A percentile compares a stretch with the other conserved stretches of the same genome.
phyloP scores from a whole-genome alignment of 2,888 invertebrate genomes.

The Pasiphila rectangulata region DNA sequence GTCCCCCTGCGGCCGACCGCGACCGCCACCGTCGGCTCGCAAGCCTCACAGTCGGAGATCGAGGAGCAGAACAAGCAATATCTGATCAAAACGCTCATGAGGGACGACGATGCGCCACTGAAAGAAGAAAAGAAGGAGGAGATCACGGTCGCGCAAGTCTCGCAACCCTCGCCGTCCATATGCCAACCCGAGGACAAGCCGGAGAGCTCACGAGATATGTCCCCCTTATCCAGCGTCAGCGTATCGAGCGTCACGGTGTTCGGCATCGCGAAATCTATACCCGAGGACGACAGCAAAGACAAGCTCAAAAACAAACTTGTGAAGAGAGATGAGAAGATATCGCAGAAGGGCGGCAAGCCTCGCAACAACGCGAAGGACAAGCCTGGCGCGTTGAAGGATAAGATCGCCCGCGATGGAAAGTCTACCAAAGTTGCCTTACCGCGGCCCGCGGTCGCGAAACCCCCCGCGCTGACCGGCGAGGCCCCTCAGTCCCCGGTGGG shows the following conservation, averaged over 20 bases:
- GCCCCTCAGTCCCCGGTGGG: conserved; percentile 62
- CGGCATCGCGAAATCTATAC: conserved; percentile 73
- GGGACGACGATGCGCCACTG: conserved; percentile 89
- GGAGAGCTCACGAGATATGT: conserved; percentile 6
- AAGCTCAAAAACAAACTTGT: conserved; percentile 47
- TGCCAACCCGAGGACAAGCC: conserved; percentile 1
- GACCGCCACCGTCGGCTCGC: conserved; percentile 69
- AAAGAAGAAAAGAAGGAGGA: conserved; percentile 80
- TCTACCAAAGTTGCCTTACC: conserved; percentile 66
- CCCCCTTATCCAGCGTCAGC: conserved; percentile 23
- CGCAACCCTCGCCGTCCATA: conserved; percentile 5
- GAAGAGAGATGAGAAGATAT: conserved; percentile 55
- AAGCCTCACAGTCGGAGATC: conserved; percentile 79
- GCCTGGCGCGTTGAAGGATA: conserved; percentile 65
- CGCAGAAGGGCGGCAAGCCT: conserved; percentile 68
- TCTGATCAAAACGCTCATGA: conserved; percentile 94
- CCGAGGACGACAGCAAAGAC: conserved; percentile 51
- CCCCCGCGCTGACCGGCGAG: conserved; percentile 45
- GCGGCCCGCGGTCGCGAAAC: conserved; percentile 52
- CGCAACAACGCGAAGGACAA: conserved; percentile 66
- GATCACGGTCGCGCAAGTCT: conserved; percentile 65
- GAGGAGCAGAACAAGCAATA: conserved; percentile 87
- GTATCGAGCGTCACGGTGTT: conserved; percentile 54
- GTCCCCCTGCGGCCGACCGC: conserved; percentile 54
- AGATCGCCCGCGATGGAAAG: conserved; percentile 65